Base-by-base conservation (phyloP, 2,113 vertebrate genomes). In the Dolichallabes microphthalmus region DNA sequence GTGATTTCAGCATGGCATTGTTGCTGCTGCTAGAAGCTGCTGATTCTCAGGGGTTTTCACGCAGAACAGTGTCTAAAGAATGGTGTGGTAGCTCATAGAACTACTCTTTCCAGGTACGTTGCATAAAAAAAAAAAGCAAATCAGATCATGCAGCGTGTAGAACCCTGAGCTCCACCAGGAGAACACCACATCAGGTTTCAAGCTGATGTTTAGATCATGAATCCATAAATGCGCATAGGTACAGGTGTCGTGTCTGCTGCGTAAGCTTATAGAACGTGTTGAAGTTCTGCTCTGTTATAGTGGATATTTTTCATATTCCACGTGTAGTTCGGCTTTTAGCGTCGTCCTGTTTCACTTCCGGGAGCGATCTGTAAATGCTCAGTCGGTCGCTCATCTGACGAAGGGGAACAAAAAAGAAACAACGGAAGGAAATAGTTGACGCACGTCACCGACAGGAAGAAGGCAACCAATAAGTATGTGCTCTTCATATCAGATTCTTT, bases 401-500 rank as follows among this genome's bases (percentile, higher is more conserved):
- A 84, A 11, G 55, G 13, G 64, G 20, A 15, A 12, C 50, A 45
- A 75, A 64, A 2, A n/a, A 14, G 32, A 50, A 35, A 27, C 20
- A 45, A 22, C 50, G 68, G 10, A 22, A 82, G 63, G 35, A 68
- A 82, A 53, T 25, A 14, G 39, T 22, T 32, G 45, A 68, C n/a
- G 11, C 17, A 61, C 50, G 57, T 73, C 77, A 78, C 60, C 61
- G 13, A 32, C 32, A 80, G 73, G 66, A 80, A 80, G 61, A 63
- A 80, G 25, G 35, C 66, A 52, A 50, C 35, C 84, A 53, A 52
- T 17, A 58, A 85, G 55, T 80, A 80, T 80, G 63, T 45, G 30
- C 64, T 64, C 78, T 68, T 82, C 35, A 69, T 76, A 66, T 66
- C 55, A 50, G 22, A 68, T 78, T 82, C 55, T 53, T 20, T 82